phyloP scores from a whole-genome alignment of 2,113 vertebrate genomes.

The Daboia siamensis region DNA sequence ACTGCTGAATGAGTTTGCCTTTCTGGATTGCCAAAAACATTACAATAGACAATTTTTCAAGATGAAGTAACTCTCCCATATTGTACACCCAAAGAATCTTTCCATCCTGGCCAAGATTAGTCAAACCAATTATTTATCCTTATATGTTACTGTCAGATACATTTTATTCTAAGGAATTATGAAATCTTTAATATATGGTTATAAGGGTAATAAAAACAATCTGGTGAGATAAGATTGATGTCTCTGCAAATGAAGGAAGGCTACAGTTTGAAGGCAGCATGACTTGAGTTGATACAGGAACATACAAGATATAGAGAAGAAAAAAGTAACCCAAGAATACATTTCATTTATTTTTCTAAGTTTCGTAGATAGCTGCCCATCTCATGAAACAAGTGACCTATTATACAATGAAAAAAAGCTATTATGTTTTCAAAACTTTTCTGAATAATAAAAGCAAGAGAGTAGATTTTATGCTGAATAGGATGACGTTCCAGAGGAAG shows the following conservation, averaged over 20 bases:
- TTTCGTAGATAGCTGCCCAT: not conserved
- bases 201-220: slow-evolving; percentile 45
- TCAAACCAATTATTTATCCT: slow-evolving; percentile 63
- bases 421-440: not conserved
- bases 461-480: not conserved
- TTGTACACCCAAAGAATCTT: slow-evolving; percentile 52
- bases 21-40: slow-evolving; percentile 58
- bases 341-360: not conserved
- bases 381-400: not conserved
- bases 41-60: slow-evolving; percentile 47
- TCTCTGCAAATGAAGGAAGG: slow-evolving; percentile 57
- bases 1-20: slow-evolving; percentile 28
- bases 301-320: slow-evolving; percentile 43
- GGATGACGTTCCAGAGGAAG: not conserved
- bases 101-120: slow-evolving; percentile 28
- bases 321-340: not conserved
- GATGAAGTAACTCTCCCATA: slow-evolving; percentile 67
- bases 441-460: not conserved
- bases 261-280: slow-evolving; percentile 47
- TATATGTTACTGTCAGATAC: slow-evolving; percentile 60
- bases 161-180: slow-evolving; percentile 61
- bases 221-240: slow-evolving; percentile 50
- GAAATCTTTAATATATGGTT: slow-evolving; percentile 59
- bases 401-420: not conserved
- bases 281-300: slow-evolving; percentile 61